Evolutionary conservation across 2,888 invertebrate genomes (phyloP).

Genomic region (Synergus umbraculus): DNA sequence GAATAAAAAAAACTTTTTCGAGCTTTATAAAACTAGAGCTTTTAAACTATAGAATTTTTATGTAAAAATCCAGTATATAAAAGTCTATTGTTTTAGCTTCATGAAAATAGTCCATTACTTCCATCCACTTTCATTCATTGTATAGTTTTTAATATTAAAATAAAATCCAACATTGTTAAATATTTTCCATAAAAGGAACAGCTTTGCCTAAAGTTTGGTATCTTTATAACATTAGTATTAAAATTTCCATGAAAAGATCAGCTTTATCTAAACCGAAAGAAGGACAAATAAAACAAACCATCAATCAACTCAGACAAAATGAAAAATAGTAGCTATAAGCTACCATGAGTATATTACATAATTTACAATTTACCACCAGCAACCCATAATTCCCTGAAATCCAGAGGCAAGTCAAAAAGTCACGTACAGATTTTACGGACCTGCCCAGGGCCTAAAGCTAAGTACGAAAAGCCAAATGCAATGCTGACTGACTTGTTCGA

Average conservation of each 20-base stretch:
- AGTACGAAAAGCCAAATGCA: background rate
- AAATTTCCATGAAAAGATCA: background rate
- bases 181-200: no score
- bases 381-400: conserved; percentile 4
- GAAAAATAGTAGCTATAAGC: conserved; percentile 4
- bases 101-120: no score
- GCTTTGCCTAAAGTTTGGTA: no score
- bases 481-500: conserved; percentile 6
- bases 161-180: no score
- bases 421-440: conserved; percentile 34
- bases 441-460: background rate
- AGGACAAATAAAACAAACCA: background rate
- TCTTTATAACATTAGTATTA: no score
- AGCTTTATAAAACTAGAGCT: background rate
- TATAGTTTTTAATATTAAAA: no score
- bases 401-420: conserved; percentile 1
- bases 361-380: background rate
- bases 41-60: background rate
- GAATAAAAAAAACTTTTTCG: background rate
- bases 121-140: no score
- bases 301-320: background rate
- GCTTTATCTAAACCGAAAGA: background rate
- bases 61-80: background rate
- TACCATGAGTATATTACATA: conserved; percentile 12
- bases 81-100: background rate